Percentiles rank a stretch among this genome's conserved stretches.
These are phyloP conservation scores for Chelonus formosanus DNA, from an alignment of 2,888 invertebrate species.

Conservation along the genomic window DNA sequence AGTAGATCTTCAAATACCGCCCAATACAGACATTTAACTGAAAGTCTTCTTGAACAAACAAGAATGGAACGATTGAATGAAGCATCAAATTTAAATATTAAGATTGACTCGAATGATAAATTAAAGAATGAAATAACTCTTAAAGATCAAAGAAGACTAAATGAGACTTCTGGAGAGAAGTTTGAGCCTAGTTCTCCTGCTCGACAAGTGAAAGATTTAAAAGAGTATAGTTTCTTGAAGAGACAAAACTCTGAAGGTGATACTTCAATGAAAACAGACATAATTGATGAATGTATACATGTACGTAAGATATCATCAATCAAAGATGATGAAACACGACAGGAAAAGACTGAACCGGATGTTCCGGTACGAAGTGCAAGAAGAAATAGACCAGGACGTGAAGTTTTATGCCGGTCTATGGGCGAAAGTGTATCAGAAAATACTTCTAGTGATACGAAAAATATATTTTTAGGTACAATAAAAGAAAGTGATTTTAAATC, in stretches of 20 bases:
- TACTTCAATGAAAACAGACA: conserved; percentile 44
- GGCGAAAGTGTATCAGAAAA: conserved; percentile 58
- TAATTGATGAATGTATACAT: conserved; percentile 44
- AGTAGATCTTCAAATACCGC: conserved; percentile 58
- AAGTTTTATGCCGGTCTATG: conserved; percentile 62
- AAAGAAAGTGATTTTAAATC: conserved; percentile 58
- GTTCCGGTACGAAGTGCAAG: conserved; percentile 62
- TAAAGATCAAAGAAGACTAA: conserved; percentile 54
- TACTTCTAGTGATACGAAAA: conserved; percentile 51
- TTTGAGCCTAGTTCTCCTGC: conserved; percentile 47
- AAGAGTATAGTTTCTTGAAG: conserved; percentile 53
- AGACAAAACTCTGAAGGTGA: conserved; percentile 62
- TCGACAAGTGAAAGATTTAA: conserved; percentile 43
- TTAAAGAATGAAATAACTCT: conserved; percentile 42
- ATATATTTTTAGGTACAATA: conserved; percentile 60
- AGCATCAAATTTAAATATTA: conserved; percentile 57
- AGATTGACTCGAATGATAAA: conserved; percentile 52
- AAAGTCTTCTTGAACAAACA: conserved; percentile 54
- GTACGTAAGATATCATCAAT: conserved; percentile 22
- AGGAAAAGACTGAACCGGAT: conserved; percentile 59
- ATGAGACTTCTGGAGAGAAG: conserved; percentile 48
- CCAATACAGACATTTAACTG: conserved; percentile 55
- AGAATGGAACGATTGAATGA: conserved; percentile 55
- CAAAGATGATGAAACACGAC: conserved; percentile 31
- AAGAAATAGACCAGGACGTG: conserved; percentile 59